Conservation (phyloP, 2,113 vertebrate species). For the Capricornis sumatraensis region DNA sequence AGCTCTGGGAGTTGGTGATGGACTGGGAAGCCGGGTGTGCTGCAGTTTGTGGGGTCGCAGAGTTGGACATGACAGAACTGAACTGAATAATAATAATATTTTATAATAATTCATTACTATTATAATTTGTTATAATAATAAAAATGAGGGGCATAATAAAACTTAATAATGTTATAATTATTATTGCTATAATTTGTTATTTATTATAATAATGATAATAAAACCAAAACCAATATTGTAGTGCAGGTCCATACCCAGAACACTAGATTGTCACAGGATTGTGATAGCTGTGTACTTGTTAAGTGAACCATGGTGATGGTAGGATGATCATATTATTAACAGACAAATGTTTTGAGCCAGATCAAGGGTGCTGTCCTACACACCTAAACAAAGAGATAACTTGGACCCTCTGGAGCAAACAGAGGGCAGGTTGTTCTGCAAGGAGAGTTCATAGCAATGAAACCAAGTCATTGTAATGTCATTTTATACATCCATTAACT, state of each 20-base stretch:
- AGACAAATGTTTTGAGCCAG: neutral
- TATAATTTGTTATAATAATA: neutral
- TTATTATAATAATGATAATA: neutral
- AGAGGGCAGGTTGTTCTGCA: neutral
- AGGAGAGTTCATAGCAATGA: neutral
- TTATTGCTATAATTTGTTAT: neutral
- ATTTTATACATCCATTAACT: neutral
- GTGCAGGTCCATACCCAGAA: neutral
- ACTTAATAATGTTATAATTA: neutral
- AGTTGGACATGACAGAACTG: neutral
- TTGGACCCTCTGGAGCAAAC: neutral
- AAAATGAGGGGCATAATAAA: neutral
- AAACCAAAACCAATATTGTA: neutral
- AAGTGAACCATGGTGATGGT: neutral
- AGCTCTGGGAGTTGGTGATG: neutral
- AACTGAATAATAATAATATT: neutral
- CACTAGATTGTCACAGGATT: neutral
- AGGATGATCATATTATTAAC: neutral
- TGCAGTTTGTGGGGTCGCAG: neutral
- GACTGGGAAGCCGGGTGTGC: neutral
- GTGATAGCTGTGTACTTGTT: neutral
- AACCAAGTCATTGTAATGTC: neutral
- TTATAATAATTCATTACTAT: neutral
- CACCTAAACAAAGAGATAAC: neutral
- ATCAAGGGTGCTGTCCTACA: neutral